Conservation (phyloP, 2,113 vertebrate genomes). For the Pholis gunnellus region DNA sequence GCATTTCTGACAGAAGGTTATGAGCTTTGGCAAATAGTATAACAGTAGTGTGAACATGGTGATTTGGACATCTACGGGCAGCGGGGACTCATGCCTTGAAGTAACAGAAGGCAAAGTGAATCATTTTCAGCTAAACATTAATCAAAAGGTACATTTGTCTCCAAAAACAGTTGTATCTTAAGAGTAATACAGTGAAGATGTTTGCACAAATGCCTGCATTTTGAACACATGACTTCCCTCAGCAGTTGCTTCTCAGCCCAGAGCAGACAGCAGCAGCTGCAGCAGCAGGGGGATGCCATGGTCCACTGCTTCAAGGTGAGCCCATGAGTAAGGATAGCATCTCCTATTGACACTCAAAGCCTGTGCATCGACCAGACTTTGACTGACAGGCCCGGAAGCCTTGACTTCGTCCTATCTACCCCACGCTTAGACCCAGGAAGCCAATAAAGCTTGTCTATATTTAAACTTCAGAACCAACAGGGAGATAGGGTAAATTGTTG, state of each 20-base stretch:
- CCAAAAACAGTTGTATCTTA: neutral
- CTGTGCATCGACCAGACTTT: conserved; percentile 69
- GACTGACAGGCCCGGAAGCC: conserved; percentile 71
- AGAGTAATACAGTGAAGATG: neutral
- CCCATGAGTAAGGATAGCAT: conserved; percentile 68
- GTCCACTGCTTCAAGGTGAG: conserved; percentile 72
- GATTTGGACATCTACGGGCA: conserved; percentile 28
- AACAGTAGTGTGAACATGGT: neutral
- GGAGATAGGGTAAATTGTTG: conserved; percentile 56
- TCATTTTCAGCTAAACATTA: neutral
- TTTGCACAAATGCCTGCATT: neutral
- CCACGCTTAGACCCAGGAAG: conserved; percentile 55
- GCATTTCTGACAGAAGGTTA: conserved; percentile 26
- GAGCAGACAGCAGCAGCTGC: conserved; percentile 39
- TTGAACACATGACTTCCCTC: neutral
- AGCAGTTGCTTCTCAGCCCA: conserved; percentile 13
- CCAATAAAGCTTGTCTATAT: conserved; percentile 71
- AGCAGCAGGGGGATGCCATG: conserved; percentile 25
- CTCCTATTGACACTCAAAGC: conserved; percentile 72
- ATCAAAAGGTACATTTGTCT: neutral
- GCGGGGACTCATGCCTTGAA: conserved; percentile 13
- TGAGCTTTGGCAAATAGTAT: neutral
- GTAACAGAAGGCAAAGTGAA: neutral
- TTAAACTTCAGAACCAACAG: conserved; percentile 61
- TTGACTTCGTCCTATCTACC: conserved; percentile 64